Conservation (phyloP, 2,888 invertebrate species). For the Brenthis daphne region DNA sequence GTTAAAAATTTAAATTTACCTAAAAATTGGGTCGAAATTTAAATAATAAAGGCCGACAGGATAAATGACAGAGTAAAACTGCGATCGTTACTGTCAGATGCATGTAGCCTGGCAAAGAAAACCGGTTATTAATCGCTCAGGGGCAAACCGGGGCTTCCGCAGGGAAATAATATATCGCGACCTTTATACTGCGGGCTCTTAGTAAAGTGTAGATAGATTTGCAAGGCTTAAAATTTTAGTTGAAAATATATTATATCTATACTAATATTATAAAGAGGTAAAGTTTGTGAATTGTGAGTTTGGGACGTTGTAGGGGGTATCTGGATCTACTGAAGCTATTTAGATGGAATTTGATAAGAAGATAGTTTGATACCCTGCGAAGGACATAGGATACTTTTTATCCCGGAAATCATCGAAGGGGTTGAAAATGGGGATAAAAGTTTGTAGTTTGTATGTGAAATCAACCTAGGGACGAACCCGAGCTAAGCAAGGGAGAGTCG, state of each 20-base stretch:
- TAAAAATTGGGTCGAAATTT: constrained; percentile 47
- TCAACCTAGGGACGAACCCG: too few relatives aligned
- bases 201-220: constrained; percentile 43
- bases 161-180: constrained; percentile 65
- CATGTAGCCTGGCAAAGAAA: constrained; percentile 68
- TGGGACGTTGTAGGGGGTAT: too few relatives aligned
- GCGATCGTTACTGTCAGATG: constrained; percentile 76
- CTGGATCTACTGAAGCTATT: too few relatives aligned
- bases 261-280: too few relatives aligned
- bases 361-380: too few relatives aligned
- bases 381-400: too few relatives aligned
- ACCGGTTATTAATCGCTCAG: constrained; percentile 70
- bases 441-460: too few relatives aligned
- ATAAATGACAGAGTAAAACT: constrained; percentile 68
- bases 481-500: too few relatives aligned
- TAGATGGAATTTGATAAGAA: too few relatives aligned
- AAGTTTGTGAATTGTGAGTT: too few relatives aligned
- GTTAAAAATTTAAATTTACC: constrained; percentile 37
- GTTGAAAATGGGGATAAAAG: too few relatives aligned
- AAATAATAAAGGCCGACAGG: constrained; percentile 57
- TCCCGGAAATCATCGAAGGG: too few relatives aligned
- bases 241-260: constrained; percentile 3
- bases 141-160: constrained; percentile 58
- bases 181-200: constrained; percentile 53
- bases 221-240: constrained; percentile 32